Conservation (phyloP, 2,113 vertebrate species). For the Acanthisitta chloris region DNA sequence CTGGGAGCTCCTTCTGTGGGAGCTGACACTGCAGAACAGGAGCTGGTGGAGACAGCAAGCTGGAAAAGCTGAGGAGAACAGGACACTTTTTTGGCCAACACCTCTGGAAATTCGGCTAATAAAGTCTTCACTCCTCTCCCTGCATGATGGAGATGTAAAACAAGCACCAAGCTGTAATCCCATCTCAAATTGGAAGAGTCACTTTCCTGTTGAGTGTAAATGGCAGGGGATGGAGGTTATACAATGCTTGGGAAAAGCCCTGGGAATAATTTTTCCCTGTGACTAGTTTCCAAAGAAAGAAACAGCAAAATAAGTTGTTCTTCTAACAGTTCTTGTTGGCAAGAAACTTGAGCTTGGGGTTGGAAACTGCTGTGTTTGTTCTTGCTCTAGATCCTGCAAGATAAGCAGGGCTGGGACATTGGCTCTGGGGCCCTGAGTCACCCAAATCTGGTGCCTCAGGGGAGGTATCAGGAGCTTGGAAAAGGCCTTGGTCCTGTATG, state of each 20-base stretch:
- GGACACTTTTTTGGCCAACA: background rate
- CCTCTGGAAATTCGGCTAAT: background rate
- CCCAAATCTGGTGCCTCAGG: background rate
- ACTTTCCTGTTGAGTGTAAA: background rate
- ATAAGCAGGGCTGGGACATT: background rate
- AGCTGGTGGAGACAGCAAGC: background rate
- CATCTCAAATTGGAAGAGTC: background rate
- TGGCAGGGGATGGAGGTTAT: background rate
- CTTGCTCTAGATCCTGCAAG: background rate
- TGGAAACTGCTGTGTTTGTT: slow-evolving; percentile 41
- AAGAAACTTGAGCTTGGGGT: background rate
- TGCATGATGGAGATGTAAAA: background rate
- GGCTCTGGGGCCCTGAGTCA: background rate
- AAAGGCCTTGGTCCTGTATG: accelerated
- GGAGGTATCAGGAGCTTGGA: accelerated
- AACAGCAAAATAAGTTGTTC: slow-evolving; percentile 33
- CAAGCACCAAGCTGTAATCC: background rate
- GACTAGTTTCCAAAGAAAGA: slow-evolving; percentile 46
- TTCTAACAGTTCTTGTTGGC: slow-evolving; percentile 45
- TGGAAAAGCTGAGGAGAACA: background rate
- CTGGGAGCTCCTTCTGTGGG: background rate
- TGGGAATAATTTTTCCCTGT: background rate
- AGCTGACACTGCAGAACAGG: background rate
- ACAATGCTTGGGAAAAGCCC: background rate
- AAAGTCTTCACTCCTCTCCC: background rate